A percentile compares a stretch with the other conserved stretches of the same genome.
Evolutionary conservation across 2,888 invertebrate genomes (phyloP).

Genomic region (Orthosia gracilis): DNA sequence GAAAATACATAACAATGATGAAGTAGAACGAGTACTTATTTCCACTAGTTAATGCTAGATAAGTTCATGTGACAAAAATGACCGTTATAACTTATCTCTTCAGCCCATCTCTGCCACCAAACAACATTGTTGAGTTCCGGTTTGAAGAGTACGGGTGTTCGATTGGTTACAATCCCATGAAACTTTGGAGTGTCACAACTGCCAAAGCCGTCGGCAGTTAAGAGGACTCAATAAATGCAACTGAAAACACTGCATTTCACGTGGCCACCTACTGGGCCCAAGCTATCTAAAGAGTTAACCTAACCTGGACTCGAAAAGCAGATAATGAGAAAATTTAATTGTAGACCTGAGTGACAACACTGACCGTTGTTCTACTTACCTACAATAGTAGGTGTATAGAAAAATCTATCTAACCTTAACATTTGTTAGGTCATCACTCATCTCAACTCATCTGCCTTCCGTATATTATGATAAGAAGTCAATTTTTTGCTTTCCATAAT

Average conservation of each 20-base stretch:
- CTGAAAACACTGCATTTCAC: too few relatives aligned
- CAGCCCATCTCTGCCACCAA: not conserved
- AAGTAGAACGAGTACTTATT: too few relatives aligned
- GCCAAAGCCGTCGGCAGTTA: too few relatives aligned
- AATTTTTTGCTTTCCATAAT: constrained; percentile 18
- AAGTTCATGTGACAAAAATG: not conserved
- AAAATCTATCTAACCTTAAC: constrained; percentile 6
- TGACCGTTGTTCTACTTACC: too few relatives aligned
- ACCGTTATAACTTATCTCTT: not conserved
- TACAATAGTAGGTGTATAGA: not conserved
- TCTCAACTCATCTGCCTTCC: constrained; percentile 7
- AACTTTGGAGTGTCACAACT: too few relatives aligned
- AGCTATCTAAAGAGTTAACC: too few relatives aligned
- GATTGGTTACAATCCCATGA: not conserved
- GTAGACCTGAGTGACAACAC: not conserved
- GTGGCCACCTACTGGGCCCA: too few relatives aligned
- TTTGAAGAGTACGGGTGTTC: not conserved
- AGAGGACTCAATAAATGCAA: too few relatives aligned
- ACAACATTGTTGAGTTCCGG: not conserved
- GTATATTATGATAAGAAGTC: constrained; percentile 31
- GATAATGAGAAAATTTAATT: not conserved
- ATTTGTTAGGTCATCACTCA: constrained; percentile 13
- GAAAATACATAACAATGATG: too few relatives aligned
- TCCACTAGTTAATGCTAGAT: too few relatives aligned
- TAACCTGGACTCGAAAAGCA: too few relatives aligned